Evolutionary conservation across 2,888 invertebrate species (phyloP).

Genomic region (Cephus pulcher): DNA sequence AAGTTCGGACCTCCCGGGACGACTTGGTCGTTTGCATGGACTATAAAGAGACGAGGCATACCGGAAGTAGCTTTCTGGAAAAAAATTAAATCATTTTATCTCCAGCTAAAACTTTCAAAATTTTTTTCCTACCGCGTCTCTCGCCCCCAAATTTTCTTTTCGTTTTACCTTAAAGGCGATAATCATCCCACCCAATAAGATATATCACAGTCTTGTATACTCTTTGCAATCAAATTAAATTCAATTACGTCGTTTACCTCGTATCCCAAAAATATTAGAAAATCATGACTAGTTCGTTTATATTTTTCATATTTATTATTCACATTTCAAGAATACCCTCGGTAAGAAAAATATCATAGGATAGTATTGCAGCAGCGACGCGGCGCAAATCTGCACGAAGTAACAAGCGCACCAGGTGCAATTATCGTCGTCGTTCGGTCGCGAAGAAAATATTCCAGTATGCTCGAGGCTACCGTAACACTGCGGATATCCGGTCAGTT

Average conservation of each 20-base stretch:
- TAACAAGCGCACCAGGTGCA: background rate
- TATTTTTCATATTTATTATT: too few relatives aligned
- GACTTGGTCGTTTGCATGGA: background rate
- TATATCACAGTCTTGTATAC: background rate
- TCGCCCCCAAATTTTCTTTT: background rate
- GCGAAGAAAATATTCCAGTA: background rate
- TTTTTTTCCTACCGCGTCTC: background rate
- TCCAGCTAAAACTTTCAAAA: background rate
- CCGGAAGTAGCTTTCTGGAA: background rate
- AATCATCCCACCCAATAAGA: background rate
- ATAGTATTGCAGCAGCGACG: too few relatives aligned
- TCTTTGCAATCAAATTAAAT: too few relatives aligned
- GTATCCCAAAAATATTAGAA: too few relatives aligned
- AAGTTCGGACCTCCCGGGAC: background rate
- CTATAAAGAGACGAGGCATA: background rate
- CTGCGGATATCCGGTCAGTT: background rate
- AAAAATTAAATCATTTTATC: background rate
- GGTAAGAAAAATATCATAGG: too few relatives aligned
- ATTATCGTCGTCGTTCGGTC: background rate
- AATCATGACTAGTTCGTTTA: too few relatives aligned
- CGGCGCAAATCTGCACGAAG: background rate
- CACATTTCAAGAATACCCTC: too few relatives aligned
- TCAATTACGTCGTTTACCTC: too few relatives aligned
- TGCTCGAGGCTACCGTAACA: background rate
- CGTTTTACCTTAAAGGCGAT: background rate